Evolutionary conservation across 35 echinoderm and acorn worm species (phyloP).

Genomic region (Holothuria glaberrima): DNA sequence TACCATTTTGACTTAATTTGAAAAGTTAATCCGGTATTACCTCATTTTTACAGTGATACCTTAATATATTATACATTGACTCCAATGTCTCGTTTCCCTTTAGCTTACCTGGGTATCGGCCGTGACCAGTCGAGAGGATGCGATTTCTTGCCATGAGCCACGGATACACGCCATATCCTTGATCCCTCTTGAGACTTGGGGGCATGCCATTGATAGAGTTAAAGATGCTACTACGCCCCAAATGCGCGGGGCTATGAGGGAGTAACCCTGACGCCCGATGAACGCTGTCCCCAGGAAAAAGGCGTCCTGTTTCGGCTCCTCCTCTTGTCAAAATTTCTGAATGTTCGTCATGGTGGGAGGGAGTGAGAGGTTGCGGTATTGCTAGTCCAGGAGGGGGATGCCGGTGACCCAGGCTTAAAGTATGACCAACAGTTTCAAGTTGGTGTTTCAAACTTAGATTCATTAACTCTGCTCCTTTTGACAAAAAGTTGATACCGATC

Average conservation of each 20-base stretch:
- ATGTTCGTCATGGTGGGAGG: constrained; percentile 42
- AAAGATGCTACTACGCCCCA: neutral
- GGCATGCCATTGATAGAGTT: constrained; percentile 22
- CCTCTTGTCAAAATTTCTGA: constrained; percentile 28
- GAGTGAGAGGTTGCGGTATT: constrained; percentile 25
- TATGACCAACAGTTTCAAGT: constrained; percentile 44
- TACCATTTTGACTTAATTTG: too few species aligned
- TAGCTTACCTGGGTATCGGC: neutral
- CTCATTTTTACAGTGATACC: too few species aligned
- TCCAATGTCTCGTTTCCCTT: too few species aligned
- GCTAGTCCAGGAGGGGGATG: constrained; percentile 21
- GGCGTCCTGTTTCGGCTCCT: neutral
- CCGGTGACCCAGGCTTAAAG: neutral
- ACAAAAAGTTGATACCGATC: constrained; percentile 52
- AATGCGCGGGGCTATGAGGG: constrained; percentile 5
- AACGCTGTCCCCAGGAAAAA: neutral
- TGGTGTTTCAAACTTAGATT: constrained; percentile 57
- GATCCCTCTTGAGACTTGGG: constrained; percentile 28
- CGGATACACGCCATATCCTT: constrained; percentile 49
- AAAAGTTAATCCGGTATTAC: too few species aligned
- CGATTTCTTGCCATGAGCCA: constrained; percentile 52
- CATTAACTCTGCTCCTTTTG: constrained; percentile 57
- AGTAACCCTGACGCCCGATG: constrained; percentile 12
- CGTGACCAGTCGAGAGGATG: constrained; percentile 32
- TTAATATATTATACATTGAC: too few species aligned